phyloP scores from a whole-genome alignment of 2,797 vertebrate genomes.

The Diplodus puntazzo region DNA sequence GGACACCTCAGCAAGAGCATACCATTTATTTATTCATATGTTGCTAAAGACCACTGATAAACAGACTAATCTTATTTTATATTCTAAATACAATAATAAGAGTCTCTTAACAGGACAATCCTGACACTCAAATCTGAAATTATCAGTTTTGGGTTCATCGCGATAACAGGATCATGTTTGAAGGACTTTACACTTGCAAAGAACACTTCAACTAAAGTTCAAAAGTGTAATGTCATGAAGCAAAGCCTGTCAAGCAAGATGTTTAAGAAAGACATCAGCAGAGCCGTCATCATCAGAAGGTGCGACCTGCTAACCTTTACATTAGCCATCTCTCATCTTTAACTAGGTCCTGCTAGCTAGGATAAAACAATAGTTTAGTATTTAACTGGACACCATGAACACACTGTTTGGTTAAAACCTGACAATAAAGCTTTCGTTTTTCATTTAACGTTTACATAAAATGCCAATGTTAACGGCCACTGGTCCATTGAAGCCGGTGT shows the following conservation, averaged over 20 bases:
- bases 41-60: too few relatives aligned
- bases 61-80: accelerated
- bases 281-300: constrained; percentile 36
- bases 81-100: neutral
- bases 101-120: neutral
- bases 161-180: neutral
- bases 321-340: constrained; percentile 44
- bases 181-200: neutral
- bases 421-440: accelerated
- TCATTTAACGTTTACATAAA: too few relatives aligned
- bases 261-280: neutral
- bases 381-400: neutral
- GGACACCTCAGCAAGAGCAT: neutral
- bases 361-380: neutral
- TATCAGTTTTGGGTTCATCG: neutral
- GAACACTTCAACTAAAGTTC: neutral
- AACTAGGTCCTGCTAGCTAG: neutral
- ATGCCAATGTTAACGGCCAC: neutral
- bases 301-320: constrained; percentile 50
- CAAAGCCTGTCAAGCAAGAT: neutral
- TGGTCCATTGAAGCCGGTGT: constrained; percentile 7
- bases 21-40: neutral
- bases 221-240: neutral
- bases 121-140: neutral
- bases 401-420: neutral